Evolutionary conservation across 2,113 vertebrate genomes (phyloP), one percentile per base, ranked within the genome.

Genomic region (Nettapus auritus): DNA sequence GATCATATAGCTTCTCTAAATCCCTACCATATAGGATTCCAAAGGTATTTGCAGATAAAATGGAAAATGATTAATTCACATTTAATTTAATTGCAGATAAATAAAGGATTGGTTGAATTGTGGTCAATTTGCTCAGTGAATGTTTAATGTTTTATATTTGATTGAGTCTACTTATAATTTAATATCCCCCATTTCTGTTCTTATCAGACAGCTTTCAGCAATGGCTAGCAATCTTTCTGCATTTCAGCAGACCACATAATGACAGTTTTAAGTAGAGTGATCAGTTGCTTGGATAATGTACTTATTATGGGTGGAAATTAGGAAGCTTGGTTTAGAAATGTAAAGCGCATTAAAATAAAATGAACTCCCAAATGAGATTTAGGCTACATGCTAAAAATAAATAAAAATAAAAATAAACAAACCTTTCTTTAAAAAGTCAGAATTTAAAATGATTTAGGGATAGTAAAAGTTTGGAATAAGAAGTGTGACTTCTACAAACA

Each of bases 291-390:
- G 48, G 36, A 77, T 94, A 90, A 83, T 86, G 46, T 40, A 74
- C 68, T 91, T 68, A 88, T 94, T 91, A 82, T 0, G 2, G n/a
- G 40, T 74, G 44, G 66, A 96, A 95, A 90, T 82, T 88, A 86
- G 40, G 64, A 86, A 77, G 59, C 34, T 94, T 86, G 53, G 88
- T 88, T 95, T 71, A 86, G 79, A 86, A 77, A 93, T 83, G 31
- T 81, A 36, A 92, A 88, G 20, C 40, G 5, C 64, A 88, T 95
- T 93, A 90, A 93, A 88, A 81, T n/a, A 53, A 89, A 93, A 86
- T 44, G 6, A 88, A 36, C 9, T 85, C 11, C n/a, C n/a, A 63
- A 86, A 80, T 56, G n/a, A 70, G 26, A 86, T 59, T 14, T 76
- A 8, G 23, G 7, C 44, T 76, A 38, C 15, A 19, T 3, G 15